Evolutionary conservation across 30 jellyfish, hydroid and myxozoan species (phyloP), one percentile per base, ranked within the genome.

Genomic region (Chironex yamaguchii): DNA sequence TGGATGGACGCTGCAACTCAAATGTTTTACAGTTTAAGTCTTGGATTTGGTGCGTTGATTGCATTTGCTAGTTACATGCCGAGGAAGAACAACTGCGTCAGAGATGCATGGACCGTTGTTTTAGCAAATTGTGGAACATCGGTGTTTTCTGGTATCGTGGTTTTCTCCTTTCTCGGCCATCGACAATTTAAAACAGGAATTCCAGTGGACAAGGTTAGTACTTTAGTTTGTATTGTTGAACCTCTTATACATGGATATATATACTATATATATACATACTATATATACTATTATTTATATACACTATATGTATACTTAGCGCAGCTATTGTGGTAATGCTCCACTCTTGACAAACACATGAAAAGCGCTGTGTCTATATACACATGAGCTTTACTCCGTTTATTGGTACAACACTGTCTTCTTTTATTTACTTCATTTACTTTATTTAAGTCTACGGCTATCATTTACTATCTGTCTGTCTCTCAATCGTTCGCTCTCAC

Each of bases 1-100:
- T 92, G 98, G 98, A 92, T 92, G 98, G 98, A 92, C 49, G 98
- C 98, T 0, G 98, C 98, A 30, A 92, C 98, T 13, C 98, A 92
- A 65, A 92, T 92, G 92, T 92, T 92, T 75, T 92, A 92, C 89
- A 92, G 98, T 72, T 71, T 92, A 3, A 92, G 98, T 62, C 73
- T 92, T 62, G 98, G 98, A 0, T 92, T 92, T 58, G 98, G 98
- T 70, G 98, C 98, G 49, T 83, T 92, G 90, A 92, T 92, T 29
- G 98, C 98, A 4, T 92, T 92, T 54, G 79, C 98, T 20, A 92
- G 98, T 76, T 92, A 92, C 90, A 92, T 92, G 98, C 98, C 98
- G 24, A 69, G 97, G 48, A 92, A 88, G 81, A 92, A 92, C 81
- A 92, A 92, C 36, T 92, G 97, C 89, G 80, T 36, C 29, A 66